Conservation (phyloP, 2,888 invertebrate genomes). For the Norana najaformis region DNA sequence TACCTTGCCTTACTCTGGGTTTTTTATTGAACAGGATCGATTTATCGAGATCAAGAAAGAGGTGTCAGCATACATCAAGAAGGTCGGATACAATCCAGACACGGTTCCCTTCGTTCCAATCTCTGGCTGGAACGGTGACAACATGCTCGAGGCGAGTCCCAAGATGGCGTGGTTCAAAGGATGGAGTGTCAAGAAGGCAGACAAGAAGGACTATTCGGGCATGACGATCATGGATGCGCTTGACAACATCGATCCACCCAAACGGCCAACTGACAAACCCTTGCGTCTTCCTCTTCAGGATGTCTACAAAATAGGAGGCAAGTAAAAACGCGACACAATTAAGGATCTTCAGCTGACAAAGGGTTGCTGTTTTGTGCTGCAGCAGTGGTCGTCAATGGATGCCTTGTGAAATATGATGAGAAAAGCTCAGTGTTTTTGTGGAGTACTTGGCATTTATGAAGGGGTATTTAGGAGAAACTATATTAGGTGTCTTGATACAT, state of each 20-base stretch:
- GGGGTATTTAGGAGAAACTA: too few relatives aligned
- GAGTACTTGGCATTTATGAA: too few relatives aligned
- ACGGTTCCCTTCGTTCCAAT: constrained; percentile 98
- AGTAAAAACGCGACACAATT: constrained; percentile 17
- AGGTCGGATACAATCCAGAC: constrained; percentile 98
- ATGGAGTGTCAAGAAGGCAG: constrained; percentile 73
- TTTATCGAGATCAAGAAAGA: constrained; percentile 99
- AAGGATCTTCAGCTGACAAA: too few relatives aligned
- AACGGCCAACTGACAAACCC: constrained; percentile 93
- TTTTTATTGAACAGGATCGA: constrained; percentile 65
- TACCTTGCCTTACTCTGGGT: too few relatives aligned
- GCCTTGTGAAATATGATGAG: too few relatives aligned
- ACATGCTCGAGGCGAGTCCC: constrained; percentile 93
- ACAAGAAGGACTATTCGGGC: constrained; percentile 68
- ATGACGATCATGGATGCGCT: constrained; percentile 95
- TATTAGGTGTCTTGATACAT: too few relatives aligned
- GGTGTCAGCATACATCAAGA: constrained; percentile 97
- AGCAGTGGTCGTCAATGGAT: too few relatives aligned
- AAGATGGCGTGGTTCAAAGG: constrained; percentile 94
- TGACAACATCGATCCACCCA: constrained; percentile 92
- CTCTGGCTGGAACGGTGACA: constrained; percentile 99
- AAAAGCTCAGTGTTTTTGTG: too few relatives aligned
- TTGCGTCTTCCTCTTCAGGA: constrained; percentile 98
- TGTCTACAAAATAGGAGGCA: constrained; percentile 99
- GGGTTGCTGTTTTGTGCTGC: too few relatives aligned